phyloP scores from a whole-genome alignment of 2,113 vertebrate genomes.

The Craseonycteris thonglongyai region DNA sequence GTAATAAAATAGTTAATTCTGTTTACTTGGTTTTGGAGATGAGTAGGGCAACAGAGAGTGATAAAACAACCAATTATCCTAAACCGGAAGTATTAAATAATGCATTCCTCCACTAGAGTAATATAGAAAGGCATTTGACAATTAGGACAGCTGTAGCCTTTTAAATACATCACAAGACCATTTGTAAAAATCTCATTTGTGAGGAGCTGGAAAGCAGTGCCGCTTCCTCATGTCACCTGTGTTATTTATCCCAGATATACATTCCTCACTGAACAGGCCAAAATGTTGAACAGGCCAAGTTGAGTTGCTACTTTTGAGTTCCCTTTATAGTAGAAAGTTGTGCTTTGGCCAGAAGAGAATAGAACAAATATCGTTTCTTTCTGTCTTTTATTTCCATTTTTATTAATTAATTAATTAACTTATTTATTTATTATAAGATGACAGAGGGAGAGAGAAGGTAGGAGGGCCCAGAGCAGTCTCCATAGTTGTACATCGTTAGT shows the following conservation, averaged over 20 bases:
- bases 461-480: too few relatives aligned
- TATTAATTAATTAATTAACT: too few relatives aligned
- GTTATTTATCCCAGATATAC: neutral
- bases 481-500: too few relatives aligned
- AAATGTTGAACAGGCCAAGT: neutral
- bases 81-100: neutral
- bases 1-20: neutral
- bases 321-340: neutral
- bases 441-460: too few relatives aligned
- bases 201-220: neutral
- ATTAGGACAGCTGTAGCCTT: neutral
- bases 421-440: too few relatives aligned
- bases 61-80: neutral
- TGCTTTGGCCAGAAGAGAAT: neutral
- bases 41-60: neutral
- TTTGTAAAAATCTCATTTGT: neutral
- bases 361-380: neutral
- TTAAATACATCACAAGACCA: neutral
- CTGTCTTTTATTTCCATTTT: neutral
- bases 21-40: constrained; percentile 17
- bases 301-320: neutral
- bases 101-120: neutral
- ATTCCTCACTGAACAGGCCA: neutral
- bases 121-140: neutral
- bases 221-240: neutral